Evolutionary conservation across 2,113 vertebrate species (phyloP).

Genomic region (Petaurus breviceps): DNA sequence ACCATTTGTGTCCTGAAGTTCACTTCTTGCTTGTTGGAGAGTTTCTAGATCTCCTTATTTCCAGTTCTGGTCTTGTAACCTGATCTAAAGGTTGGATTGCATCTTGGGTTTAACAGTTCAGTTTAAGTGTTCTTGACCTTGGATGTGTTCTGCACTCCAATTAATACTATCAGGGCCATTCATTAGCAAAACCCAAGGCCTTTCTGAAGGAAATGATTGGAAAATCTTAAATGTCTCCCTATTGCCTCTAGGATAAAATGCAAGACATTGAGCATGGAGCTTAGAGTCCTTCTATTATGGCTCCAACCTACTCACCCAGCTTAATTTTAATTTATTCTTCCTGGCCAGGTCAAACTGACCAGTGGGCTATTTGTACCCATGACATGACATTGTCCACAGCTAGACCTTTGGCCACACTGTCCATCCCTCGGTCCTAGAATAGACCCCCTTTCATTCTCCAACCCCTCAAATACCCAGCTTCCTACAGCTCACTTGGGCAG

Average conservation of each 20-base stretch:
- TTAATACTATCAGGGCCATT: background rate
- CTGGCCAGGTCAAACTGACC: background rate
- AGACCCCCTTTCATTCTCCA: background rate
- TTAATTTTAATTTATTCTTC: background rate
- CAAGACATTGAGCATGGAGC: background rate
- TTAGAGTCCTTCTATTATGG: background rate
- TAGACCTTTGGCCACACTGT: background rate
- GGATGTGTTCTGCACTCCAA: background rate
- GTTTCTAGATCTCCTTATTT: background rate
- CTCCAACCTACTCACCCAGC: background rate
- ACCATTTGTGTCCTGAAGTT: background rate
- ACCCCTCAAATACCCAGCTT: background rate
- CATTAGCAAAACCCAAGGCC: background rate
- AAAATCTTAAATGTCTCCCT: background rate
- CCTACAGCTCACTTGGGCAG: background rate
- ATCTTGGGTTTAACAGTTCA: background rate
- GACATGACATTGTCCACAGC: background rate
- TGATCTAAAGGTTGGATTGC: background rate
- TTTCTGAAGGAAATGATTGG: background rate
- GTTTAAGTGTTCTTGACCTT: background rate
- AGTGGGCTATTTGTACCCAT: background rate
- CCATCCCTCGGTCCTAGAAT: background rate
- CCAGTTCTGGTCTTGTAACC: background rate
- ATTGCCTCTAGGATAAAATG: background rate
- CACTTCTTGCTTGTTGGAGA: background rate